These are phyloP conservation scores for Clarias laeviceps DNA, from an alignment of 2,797 vertebrate genomes.

Conservation along the genomic window DNA sequence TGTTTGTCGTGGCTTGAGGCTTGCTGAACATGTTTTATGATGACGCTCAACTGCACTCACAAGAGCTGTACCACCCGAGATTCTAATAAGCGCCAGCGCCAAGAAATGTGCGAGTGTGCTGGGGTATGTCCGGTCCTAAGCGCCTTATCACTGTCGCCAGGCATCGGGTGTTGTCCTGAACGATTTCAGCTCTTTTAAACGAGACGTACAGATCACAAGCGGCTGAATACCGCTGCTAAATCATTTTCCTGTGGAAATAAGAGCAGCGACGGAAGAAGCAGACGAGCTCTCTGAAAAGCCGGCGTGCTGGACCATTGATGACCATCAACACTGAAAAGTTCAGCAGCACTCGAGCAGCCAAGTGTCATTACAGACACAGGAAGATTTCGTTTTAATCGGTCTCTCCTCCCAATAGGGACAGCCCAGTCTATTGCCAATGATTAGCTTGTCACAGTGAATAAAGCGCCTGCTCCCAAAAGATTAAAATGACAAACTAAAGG, in stretches of 20 bases:
- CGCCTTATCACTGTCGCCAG: neutral
- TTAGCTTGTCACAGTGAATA: conserved; percentile 42
- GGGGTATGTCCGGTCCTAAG: neutral
- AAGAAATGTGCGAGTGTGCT: neutral
- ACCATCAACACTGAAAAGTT: conserved; percentile 20
- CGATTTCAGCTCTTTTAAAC: neutral
- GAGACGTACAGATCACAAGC: neutral
- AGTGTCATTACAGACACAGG: neutral
- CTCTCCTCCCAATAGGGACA: conserved; percentile 24
- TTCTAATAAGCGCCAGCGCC: neutral
- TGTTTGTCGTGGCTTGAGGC: conserved; percentile 44
- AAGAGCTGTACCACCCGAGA: conserved; percentile 1
- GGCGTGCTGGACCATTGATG: neutral
- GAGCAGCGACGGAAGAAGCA: neutral
- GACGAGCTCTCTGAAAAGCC: neutral
- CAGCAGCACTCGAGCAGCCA: neutral
- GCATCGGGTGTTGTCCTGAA: neutral
- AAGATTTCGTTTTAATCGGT: neutral
- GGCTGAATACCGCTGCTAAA: neutral
- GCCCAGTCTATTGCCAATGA: conserved; percentile 23
- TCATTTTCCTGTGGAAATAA: neutral
- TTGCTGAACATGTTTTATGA: conserved; percentile 20
- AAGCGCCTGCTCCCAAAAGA: conserved; percentile 15
- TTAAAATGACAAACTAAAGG: conserved; percentile 12
- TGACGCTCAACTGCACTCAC: conserved; percentile 16